Conservation (phyloP, 1,140 invertebrate genomes). For the Glomeris maerens region DNA sequence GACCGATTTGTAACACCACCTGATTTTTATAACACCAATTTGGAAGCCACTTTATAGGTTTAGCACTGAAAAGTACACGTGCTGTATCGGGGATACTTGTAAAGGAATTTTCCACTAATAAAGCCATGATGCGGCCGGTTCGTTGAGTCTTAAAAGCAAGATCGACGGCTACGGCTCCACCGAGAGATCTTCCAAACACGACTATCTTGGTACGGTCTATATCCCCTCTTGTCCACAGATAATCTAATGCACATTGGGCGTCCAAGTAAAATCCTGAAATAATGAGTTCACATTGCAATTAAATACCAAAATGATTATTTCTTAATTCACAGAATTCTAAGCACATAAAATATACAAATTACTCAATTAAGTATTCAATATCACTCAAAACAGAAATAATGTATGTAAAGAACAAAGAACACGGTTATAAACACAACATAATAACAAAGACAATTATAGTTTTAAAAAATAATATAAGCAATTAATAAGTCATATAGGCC, state of each 20-base stretch:
- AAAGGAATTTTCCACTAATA: slow-evolving; percentile 89
- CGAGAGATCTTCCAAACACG: slow-evolving; percentile 83
- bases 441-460: not conserved
- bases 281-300: not conserved
- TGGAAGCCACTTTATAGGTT: slow-evolving; percentile 18
- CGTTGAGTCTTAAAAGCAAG: slow-evolving; percentile 57
- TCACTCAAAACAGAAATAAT: slow-evolving; percentile 4
- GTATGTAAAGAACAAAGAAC: not conserved
- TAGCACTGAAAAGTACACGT: slow-evolving; percentile 22
- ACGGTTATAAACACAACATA: not conserved
- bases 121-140: slow-evolving; percentile 57
- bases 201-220: slow-evolving; percentile 71
- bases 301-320: too few relatives aligned
- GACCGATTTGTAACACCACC: slow-evolving; percentile 7
- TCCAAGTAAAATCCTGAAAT: slow-evolving; percentile 58
- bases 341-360: not conserved
- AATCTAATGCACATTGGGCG: slow-evolving; percentile 72
- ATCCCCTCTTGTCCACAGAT: slow-evolving; percentile 59
- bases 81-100: slow-evolving; percentile 88
- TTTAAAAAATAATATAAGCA: too few relatives aligned
- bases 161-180: slow-evolving; percentile 77
- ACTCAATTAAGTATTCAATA: not conserved
- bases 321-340: not conserved
- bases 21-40: slow-evolving; percentile 22
- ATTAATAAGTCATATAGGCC: too few relatives aligned